phyloP scores from a whole-genome alignment of 2,888 invertebrate species.

The Blastobasis lacticolella region DNA sequence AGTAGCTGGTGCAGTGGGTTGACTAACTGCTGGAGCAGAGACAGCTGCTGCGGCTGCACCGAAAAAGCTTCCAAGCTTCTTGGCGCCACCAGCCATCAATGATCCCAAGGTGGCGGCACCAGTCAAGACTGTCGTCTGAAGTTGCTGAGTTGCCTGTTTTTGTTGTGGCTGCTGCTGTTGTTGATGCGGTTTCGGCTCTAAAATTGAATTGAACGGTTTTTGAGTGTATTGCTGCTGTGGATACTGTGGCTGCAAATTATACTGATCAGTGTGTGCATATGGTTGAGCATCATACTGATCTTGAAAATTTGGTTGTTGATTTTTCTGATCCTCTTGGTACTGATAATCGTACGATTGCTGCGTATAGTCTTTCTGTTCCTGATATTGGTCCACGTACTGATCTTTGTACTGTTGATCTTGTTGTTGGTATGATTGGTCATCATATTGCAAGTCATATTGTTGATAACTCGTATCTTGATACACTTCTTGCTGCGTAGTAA shows the following conservation, averaged over 20 bases:
- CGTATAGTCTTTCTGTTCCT: constrained; percentile 27
- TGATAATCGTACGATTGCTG: constrained; percentile 23
- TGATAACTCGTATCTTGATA: constrained; percentile 12
- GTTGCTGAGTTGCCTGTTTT: constrained; percentile 52
- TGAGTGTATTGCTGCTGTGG: constrained; percentile 23
- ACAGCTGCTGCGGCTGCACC: constrained; percentile 68
- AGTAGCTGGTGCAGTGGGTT: constrained; percentile 30
- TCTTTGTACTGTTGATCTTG: constrained; percentile 23
- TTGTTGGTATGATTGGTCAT: constrained; percentile 17
- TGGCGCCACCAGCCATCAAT: constrained; percentile 66
- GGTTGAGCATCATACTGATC: constrained; percentile 30
- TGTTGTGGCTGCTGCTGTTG: constrained; percentile 48
- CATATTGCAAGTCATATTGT: constrained; percentile 19
- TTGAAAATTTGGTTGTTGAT: constrained; percentile 29
- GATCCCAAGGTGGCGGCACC: constrained; percentile 67
- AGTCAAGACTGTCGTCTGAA: constrained; percentile 57
- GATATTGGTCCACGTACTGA: constrained; percentile 18
- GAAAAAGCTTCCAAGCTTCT: constrained; percentile 64
- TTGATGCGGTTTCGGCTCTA: constrained; percentile 34
- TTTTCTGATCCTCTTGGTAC: constrained; percentile 29
- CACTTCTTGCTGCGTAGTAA: constrained; percentile 45
- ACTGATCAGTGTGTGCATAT: constrained; percentile 25
- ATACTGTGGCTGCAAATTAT: constrained; percentile 25
- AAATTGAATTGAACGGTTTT: constrained; percentile 2
- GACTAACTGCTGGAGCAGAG: constrained; percentile 41